Evolutionary conservation across 2,797 vertebrate species (phyloP).

Genomic region (Centropyge bicolor): DNA sequence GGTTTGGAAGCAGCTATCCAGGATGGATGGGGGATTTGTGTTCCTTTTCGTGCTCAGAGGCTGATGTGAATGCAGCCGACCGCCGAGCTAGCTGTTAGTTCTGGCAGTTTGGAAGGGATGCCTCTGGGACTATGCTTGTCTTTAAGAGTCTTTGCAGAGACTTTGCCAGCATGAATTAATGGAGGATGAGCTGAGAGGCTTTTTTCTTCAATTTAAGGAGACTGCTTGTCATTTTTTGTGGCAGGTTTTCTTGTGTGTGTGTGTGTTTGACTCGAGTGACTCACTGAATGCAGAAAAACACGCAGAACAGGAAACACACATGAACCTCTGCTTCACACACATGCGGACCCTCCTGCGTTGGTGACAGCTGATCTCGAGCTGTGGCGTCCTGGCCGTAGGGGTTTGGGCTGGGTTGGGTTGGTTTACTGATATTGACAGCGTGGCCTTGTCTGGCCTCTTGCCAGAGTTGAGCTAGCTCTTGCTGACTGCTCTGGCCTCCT

Average conservation of each 20-base stretch:
- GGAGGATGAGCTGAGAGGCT: constrained; percentile 71
- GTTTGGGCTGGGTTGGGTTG: constrained; percentile 50
- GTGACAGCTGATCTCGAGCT: constrained; percentile 49
- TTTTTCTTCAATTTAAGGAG: constrained; percentile 70
- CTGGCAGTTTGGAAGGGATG: constrained; percentile 76
- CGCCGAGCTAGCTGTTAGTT: constrained; percentile 76
- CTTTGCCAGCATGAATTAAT: constrained; percentile 82
- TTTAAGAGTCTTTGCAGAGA: constrained; percentile 82
- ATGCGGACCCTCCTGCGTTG: constrained; percentile 7
- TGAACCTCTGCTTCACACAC: not conserved
- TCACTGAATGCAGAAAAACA: constrained; percentile 13
- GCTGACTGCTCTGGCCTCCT: constrained; percentile 72
- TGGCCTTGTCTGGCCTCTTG: constrained; percentile 72
- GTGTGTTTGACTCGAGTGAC: constrained; percentile 28
- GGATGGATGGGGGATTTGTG: constrained; percentile 79
- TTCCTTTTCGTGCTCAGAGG: constrained; percentile 63
- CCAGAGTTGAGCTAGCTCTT: constrained; percentile 72
- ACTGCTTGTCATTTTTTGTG: constrained; percentile 73
- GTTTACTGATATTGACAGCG: constrained; percentile 75
- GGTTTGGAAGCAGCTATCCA: constrained; percentile 72
- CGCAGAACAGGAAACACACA: constrained; percentile 31
- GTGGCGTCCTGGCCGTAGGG: constrained; percentile 45
- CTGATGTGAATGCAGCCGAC: constrained; percentile 71
- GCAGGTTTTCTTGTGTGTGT: constrained; percentile 41
- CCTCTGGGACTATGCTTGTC: constrained; percentile 78